phyloP scores from a whole-genome alignment of 2,888 invertebrate genomes.

The Cryptocheilus praepositus region DNA sequence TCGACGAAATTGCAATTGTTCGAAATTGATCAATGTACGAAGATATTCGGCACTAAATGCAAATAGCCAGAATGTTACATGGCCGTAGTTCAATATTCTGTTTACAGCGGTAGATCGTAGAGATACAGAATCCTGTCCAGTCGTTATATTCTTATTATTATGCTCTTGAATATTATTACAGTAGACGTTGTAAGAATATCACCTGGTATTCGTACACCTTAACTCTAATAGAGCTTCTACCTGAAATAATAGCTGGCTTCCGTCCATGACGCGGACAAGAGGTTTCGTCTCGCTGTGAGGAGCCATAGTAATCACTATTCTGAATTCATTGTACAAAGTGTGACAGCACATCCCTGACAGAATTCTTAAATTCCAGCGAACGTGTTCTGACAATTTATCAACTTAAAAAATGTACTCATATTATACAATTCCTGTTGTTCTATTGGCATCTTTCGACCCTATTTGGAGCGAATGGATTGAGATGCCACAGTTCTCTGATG shows the following conservation, averaged over 20 bases:
- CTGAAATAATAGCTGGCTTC: slow-evolving; percentile 65
- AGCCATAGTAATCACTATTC: slow-evolving; percentile 11
- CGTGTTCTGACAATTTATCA: too few species aligned
- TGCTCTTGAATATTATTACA: too few species aligned
- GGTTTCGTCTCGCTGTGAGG: slow-evolving; percentile 13
- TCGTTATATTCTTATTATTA: too few species aligned
- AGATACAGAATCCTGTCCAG: too few species aligned
- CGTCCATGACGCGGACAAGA: slow-evolving; percentile 37
- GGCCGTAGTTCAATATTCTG: too few species aligned
- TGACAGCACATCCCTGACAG: background rate
- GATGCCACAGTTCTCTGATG: slow-evolving; percentile 70
- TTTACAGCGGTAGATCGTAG: too few species aligned
- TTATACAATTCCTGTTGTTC: slow-evolving; percentile 13
- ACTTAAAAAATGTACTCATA: background rate
- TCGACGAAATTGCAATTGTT: too few species aligned
- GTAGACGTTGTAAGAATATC: too few species aligned
- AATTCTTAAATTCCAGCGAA: background rate
- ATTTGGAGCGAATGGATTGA: slow-evolving; percentile 67
- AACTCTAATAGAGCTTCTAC: slow-evolving; percentile 59
- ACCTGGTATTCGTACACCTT: slow-evolving; percentile 41
- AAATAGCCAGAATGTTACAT: too few species aligned
- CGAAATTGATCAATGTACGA: too few species aligned
- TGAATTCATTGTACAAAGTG: background rate
- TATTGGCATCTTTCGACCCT: slow-evolving; percentile 29
- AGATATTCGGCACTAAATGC: too few species aligned